phyloP scores from a whole-genome alignment of 2,888 invertebrate species.

The Drosophila kambysellisi region DNA sequence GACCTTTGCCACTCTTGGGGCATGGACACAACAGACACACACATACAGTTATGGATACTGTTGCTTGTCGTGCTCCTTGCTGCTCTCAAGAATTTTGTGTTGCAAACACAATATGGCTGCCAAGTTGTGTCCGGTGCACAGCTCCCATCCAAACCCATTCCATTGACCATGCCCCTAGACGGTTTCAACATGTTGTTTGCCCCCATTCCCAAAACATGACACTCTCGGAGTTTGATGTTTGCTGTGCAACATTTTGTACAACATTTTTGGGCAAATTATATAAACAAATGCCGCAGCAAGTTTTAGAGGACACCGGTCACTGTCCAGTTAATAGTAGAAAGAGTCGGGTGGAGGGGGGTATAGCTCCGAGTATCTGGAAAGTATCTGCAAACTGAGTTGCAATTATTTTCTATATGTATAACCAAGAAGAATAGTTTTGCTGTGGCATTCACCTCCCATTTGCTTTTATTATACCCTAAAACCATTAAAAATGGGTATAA shows the following conservation, averaged over 20 bases:
- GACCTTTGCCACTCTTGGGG: slow-evolving; percentile 65
- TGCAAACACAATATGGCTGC: slow-evolving; percentile 55
- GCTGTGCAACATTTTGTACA: slow-evolving; percentile 64
- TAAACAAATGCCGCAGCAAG: slow-evolving; percentile 63
- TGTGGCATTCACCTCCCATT: slow-evolving; percentile 6
- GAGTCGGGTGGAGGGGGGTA: background rate
- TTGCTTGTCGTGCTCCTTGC: slow-evolving; percentile 42
- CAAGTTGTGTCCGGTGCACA: slow-evolving; percentile 37
- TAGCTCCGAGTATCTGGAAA: slow-evolving; percentile 3
- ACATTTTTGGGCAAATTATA: slow-evolving; percentile 74
- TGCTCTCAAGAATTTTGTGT: slow-evolving; percentile 41
- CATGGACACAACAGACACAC: slow-evolving; percentile 24
- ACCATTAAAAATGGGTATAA: background rate
- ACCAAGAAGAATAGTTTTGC: slow-evolving; percentile 9
- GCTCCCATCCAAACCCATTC: background rate
- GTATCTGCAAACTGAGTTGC: slow-evolving; percentile 5
- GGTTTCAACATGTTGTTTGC: slow-evolving; percentile 40
- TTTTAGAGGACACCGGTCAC: slow-evolving; percentile 31
- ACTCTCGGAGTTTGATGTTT: slow-evolving; percentile 44
- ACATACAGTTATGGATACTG: slow-evolving; percentile 40
- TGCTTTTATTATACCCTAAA: background rate
- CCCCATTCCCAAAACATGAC: slow-evolving; percentile 51
- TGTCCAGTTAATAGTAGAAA: slow-evolving; percentile 17
- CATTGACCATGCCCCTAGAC: slow-evolving; percentile 1
- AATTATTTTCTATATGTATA: background rate